Evolutionary conservation across 2,113 vertebrate genomes (phyloP).

Genomic region (Cyanocitta stelleri): DNA sequence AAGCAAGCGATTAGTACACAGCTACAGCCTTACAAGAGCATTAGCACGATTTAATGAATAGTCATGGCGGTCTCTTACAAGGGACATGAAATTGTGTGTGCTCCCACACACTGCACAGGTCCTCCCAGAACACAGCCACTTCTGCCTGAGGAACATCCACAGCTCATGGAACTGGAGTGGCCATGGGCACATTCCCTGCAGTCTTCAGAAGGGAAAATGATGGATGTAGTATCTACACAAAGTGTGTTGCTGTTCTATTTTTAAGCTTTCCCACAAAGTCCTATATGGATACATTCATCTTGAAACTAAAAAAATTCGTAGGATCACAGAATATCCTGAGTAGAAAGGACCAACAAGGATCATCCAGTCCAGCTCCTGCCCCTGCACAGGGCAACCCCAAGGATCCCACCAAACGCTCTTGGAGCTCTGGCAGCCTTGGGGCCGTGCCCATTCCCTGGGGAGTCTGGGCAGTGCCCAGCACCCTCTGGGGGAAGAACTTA

Average conservation of each 20-base stretch:
- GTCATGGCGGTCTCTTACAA: background rate
- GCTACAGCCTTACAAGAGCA: background rate
- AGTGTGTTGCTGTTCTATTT: accelerated
- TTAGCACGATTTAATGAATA: background rate
- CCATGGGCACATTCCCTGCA: background rate
- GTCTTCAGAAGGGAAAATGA: background rate
- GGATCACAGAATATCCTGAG: background rate
- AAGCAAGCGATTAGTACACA: background rate
- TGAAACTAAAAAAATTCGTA: background rate
- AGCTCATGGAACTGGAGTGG: background rate
- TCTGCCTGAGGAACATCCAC: background rate
- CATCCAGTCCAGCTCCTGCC: background rate
- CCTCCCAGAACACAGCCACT: background rate
- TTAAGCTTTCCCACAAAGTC: background rate
- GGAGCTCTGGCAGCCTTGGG: background rate
- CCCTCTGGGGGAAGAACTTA: background rate
- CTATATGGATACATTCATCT: background rate
- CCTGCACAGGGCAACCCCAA: background rate
- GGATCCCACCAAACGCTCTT: background rate
- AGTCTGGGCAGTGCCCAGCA: background rate
- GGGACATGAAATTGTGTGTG: background rate
- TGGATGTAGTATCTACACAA: background rate
- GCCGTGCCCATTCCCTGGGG: background rate
- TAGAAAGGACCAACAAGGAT: background rate
- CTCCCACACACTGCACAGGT: accelerated